phyloP scores from a whole-genome alignment of 1,140 invertebrate genomes.

The Aphelenchoides besseyi region DNA sequence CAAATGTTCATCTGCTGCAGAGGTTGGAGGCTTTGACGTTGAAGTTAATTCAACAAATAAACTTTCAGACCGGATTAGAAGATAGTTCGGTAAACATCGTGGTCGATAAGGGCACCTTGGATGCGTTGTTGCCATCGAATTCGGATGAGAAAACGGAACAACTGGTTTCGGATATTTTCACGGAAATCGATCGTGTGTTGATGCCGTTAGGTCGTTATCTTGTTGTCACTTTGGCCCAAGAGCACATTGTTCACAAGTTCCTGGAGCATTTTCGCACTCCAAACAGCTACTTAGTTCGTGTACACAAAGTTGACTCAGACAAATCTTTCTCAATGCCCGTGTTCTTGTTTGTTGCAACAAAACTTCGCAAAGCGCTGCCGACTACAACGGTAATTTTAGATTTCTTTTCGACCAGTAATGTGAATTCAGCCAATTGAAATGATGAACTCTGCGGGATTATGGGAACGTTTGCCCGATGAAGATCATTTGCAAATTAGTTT shows the following conservation, averaged over 20 bases:
- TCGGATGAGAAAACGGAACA: not conserved
- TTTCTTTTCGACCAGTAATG: not conserved
- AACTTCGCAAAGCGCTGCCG: constrained; percentile 38
- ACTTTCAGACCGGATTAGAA: constrained; percentile 33
- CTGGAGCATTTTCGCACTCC: constrained; percentile 36
- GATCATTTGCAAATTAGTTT: not conserved
- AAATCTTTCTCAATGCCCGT: constrained; percentile 54
- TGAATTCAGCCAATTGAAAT: constrained; percentile 33
- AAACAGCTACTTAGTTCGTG: constrained; percentile 42
- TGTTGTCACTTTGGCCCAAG: constrained; percentile 52
- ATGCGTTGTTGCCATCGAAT: constrained; percentile 51
- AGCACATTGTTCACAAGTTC: constrained; percentile 45
- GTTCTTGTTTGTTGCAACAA: constrained; percentile 53
- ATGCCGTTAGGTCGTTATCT: constrained; percentile 43
- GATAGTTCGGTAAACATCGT: constrained; percentile 44
- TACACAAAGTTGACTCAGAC: constrained; percentile 49
- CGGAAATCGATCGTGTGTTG: constrained; percentile 35
- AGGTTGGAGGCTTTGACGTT: constrained; percentile 29
- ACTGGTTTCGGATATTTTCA: constrained; percentile 43
- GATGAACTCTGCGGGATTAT: not conserved
- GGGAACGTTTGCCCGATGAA: constrained; percentile 7
- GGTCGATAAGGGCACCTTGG: constrained; percentile 57
- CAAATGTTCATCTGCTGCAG: constrained; percentile 38
- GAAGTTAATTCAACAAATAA: not conserved
- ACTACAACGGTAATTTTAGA: constrained; percentile 32